Conservation (phyloP, 2,888 invertebrate species). For the Ophioninae sp. region DNA sequence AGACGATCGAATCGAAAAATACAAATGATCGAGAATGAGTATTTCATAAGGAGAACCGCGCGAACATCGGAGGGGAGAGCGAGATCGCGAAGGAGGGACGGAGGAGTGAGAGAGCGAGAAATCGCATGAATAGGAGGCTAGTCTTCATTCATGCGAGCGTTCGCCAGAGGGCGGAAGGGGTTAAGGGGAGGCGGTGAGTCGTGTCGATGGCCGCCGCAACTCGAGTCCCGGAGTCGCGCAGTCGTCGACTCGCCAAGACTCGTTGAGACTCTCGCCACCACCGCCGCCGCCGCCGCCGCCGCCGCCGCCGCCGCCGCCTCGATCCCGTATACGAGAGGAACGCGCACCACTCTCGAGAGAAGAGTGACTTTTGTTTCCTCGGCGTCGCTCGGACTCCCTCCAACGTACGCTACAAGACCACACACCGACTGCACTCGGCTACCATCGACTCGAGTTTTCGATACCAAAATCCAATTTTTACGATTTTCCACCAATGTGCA, state of each 20-base stretch:
- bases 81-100: conserved; percentile 1
- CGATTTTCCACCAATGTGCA: too few relatives aligned
- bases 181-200: conserved; percentile 11
- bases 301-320: too few relatives aligned
- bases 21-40: conserved; percentile 68
- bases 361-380: conserved; percentile 29
- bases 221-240: conserved; percentile 21
- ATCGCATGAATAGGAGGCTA: conserved; percentile 73
- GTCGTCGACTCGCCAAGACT: neutral
- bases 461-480: too few relatives aligned
- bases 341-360: conserved; percentile 16
- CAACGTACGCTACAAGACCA: too few relatives aligned
- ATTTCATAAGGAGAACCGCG: conserved; percentile 68
- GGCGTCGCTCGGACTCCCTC: neutral
- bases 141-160: conserved; percentile 75
- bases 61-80: conserved; percentile 59
- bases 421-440: too few relatives aligned
- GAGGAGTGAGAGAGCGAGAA: conserved; percentile 18
- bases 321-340: neutral
- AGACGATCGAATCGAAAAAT: conserved; percentile 49
- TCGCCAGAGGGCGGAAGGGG: conserved; percentile 43
- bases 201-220: conserved; percentile 53
- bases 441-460: too few relatives aligned
- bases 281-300: too few relatives aligned
- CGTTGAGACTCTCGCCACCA: too few relatives aligned